Evolutionary conservation across 1,140 invertebrate genomes (phyloP).

Genomic region (Eulimnadia texana): DNA sequence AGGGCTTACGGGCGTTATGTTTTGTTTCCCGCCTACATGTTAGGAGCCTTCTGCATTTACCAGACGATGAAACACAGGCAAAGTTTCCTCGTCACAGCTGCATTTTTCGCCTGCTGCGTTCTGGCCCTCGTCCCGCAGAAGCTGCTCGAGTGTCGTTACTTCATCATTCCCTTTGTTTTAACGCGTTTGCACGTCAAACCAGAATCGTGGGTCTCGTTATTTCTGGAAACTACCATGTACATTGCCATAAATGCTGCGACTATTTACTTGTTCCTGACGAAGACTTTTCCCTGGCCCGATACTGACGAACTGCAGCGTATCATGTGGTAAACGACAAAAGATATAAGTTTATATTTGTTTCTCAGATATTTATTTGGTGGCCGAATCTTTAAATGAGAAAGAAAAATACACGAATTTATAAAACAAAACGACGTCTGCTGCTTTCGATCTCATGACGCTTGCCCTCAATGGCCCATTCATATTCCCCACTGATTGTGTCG

Average conservation of each 20-base stretch:
- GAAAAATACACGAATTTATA: constrained; percentile 36
- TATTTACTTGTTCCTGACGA: constrained; percentile 68
- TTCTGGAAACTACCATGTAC: constrained; percentile 53
- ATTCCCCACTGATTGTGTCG: constrained; percentile 90
- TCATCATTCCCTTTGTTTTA: constrained; percentile 79
- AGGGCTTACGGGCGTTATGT: constrained; percentile 49
- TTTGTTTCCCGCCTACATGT: constrained; percentile 65
- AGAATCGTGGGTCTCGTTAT: constrained; percentile 36
- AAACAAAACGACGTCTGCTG: constrained; percentile 73
- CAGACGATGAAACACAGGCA: constrained; percentile 23
- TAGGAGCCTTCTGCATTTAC: constrained; percentile 45
- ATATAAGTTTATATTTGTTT: not conserved
- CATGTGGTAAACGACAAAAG: constrained; percentile 56
- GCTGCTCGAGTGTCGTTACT: constrained; percentile 85
- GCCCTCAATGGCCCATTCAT: constrained; percentile 90
- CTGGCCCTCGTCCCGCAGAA: constrained; percentile 60
- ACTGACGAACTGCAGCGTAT: constrained; percentile 63
- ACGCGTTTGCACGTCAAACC: constrained; percentile 52
- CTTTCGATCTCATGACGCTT: constrained; percentile 80
- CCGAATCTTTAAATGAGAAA: not conserved
- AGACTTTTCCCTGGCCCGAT: constrained; percentile 69
- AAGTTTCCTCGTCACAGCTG: constrained; percentile 40
- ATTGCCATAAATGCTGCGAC: constrained; percentile 54
- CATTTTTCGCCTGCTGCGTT: constrained; percentile 44
- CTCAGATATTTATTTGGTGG: not conserved